Conservation (phyloP, 2,888 invertebrate species). For the Aricia artaxerxes region DNA sequence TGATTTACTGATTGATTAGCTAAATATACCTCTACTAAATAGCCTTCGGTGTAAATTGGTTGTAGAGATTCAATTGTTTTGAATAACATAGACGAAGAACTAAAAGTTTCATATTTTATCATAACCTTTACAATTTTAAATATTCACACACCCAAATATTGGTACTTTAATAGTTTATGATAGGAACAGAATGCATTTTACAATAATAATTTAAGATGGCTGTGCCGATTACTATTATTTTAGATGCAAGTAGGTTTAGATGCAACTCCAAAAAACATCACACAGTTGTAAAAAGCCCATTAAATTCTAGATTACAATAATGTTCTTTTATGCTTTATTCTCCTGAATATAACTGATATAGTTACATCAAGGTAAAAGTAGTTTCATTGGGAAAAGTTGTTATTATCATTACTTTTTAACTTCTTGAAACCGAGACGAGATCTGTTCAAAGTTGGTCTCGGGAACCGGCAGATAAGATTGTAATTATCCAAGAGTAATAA, state of each 20-base stretch:
- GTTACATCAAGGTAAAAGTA: background rate
- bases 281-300: background rate
- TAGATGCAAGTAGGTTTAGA: background rate
- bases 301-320: background rate
- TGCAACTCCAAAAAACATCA: background rate
- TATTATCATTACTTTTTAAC: slow-evolving; percentile 12
- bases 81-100: background rate
- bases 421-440: background rate
- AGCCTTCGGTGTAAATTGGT: background rate
- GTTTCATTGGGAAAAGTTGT: background rate
- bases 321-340: background rate
- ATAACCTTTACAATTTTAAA: too few relatives aligned
- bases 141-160: too few relatives aligned
- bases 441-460: background rate
- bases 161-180: too few relatives aligned
- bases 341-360: background rate
- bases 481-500: slow-evolving; percentile 1
- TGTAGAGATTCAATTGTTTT: background rate
- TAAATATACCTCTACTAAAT: background rate
- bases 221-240: too few relatives aligned
- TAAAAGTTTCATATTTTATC: background rate
- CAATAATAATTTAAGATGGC: too few relatives aligned
- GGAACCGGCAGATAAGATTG: background rate
- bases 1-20: background rate
- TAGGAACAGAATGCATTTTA: too few relatives aligned